Evolutionary conservation across 1,140 invertebrate species (phyloP), one percentile per base, ranked within the genome.

Genomic region (Brachionus paranguensis): DNA sequence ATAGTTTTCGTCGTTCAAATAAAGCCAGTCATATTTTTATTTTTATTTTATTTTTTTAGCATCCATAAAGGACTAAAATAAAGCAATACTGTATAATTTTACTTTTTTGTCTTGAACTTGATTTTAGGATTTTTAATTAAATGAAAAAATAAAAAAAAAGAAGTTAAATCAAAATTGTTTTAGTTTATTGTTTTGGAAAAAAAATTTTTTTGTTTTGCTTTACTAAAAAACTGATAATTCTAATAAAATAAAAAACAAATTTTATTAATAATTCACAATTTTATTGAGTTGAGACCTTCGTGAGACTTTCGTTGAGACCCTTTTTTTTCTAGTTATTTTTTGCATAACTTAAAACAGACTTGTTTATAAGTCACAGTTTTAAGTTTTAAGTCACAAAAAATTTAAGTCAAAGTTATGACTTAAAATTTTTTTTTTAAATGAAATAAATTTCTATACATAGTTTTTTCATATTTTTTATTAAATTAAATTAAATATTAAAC

Each of bases 1-100:
- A 64, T 55, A 37, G 1, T 60, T 41, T 47, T 20, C 41, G 7
- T 47, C n/a, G 14, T 70, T 37, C 33, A 50, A n/a, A n/a, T 37
- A 37, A 72, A 17, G 33, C 68, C 68, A 72, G 37, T 72, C 68
- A 72, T 12, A n/a, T 68, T 70, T 70, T 70, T 70, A 33, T 33
- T 70, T 70, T 33, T 33, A 33, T 72, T 60, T 20, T n/a, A n/a
- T n/a, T 60, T 60, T 60, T 60, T 24, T n/a, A 60, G n/a, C 53
- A 60, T 60, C 53, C 53, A 60, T 37, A 7, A 60, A 60, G 53
- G 53, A 60, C 27, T 60, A 60, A 20, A 60, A 60, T 60, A 60
- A 60, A 60, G 17, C 53, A 60, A 60, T 60, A 60, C 53, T 60
- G 53, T 60, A 60, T 20, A 60, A 60, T 60, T 20, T 60, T 60